Evolutionary conservation across 2,113 vertebrate species (phyloP).

Genomic region (Terrapene triunguis): DNA sequence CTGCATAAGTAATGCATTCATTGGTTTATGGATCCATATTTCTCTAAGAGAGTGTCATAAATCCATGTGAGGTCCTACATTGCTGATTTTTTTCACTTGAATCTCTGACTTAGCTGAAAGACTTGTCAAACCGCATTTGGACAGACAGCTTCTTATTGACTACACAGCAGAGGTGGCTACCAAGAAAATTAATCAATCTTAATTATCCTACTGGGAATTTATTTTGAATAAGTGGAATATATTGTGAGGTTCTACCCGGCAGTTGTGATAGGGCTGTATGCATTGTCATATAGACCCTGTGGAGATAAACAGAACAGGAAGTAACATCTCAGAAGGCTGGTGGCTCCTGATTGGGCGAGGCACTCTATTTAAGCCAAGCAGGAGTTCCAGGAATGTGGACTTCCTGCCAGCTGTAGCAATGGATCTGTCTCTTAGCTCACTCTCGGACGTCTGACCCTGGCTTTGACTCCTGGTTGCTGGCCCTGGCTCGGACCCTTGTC

Average conservation of each 20-base stretch:
- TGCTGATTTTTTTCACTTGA: neutral
- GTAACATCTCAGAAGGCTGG: neutral
- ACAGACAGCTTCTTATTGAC: neutral
- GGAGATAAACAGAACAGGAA: neutral
- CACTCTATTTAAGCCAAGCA: neutral
- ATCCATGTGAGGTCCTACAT: neutral
- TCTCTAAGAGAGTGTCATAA: neutral
- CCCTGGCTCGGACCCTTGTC: neutral
- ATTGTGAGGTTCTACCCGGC: neutral
- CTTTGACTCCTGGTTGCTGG: neutral
- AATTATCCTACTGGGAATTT: neutral
- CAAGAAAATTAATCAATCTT: neutral
- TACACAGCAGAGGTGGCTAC: rapidly evolving
- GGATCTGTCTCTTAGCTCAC: neutral
- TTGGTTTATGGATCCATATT: neutral
- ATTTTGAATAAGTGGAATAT: neutral
- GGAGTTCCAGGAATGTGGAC: neutral
- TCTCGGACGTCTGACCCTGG: neutral
- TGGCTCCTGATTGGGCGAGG: neutral
- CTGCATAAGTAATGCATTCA: neutral
- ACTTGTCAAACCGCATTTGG: neutral
- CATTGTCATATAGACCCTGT: neutral
- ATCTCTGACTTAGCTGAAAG: neutral
- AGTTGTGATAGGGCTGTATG: neutral
- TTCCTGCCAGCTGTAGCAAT: neutral